Evolutionary conservation across 2,888 invertebrate genomes (phyloP).

Genomic region (Labia minor): DNA sequence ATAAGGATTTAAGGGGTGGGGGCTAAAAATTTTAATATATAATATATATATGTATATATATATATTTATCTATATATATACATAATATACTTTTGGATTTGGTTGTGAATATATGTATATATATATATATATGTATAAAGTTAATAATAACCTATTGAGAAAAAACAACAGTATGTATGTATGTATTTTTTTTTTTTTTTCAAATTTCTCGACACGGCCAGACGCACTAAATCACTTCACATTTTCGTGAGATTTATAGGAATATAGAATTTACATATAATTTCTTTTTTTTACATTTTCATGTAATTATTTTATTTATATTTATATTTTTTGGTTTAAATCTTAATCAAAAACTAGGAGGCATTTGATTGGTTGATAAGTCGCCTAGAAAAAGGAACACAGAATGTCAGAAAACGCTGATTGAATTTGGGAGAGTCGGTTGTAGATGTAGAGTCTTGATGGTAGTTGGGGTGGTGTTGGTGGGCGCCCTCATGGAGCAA

Average conservation of each 20-base stretch:
- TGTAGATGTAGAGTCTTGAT: not conserved
- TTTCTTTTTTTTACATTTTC: no score
- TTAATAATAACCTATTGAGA: conserved; percentile 5
- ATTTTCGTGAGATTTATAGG: not conserved
- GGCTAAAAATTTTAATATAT: not conserved
- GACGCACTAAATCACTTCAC: conserved; percentile 1
- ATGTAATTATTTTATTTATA: no score
- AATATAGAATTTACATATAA: not conserved
- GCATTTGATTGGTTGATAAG: conserved; percentile 3
- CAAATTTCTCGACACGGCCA: not conserved
- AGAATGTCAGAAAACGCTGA: not conserved
- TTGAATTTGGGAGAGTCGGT: not conserved
- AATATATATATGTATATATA: not conserved
- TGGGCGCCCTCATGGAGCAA: conserved; percentile 19
- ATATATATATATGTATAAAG: no score
- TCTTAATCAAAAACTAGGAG: conserved; percentile 13
- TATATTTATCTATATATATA: not conserved
- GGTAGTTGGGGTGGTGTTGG: not conserved
- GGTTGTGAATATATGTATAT: not conserved
- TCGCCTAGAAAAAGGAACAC: not conserved
- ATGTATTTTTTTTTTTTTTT: no score
- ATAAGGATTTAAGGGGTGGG: not conserved
- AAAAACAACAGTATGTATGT: conserved; percentile 8
- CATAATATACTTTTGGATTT: not conserved
- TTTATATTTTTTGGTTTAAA: no score